Evolutionary conservation across 2,888 invertebrate genomes (phyloP), one percentile per base, ranked within the genome.

Genomic region (Ormyrus rosae): DNA sequence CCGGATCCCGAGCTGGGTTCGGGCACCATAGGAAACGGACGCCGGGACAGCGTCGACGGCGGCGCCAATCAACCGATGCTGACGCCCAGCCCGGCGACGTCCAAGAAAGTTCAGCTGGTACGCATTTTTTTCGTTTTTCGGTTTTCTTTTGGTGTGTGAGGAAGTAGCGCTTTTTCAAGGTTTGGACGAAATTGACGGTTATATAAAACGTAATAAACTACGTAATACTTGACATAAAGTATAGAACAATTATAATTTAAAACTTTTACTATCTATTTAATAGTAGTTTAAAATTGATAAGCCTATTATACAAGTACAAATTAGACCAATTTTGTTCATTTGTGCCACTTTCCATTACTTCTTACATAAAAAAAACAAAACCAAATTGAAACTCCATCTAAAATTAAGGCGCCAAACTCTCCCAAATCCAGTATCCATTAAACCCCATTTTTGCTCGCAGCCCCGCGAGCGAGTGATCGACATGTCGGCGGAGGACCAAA

Each of bases 401-500:
- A 34, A 34, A 34, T 34, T 34, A 34, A 34, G 4, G 3, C 34
- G 4, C 34, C 34, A 34, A 34, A 34, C 34, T 34, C 34, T 2
- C 34, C 4, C 34, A 34, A 34, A 34, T 34, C 34, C 34, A 34
- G 34, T 2, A 19, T 34, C 34, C 34, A 34, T 34, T 34, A 19
- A 19, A 19, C 19, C 19, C 19, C 19, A 1, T 19, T 1, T 34
- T 34, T 2, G 34, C 34, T 45, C 86, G 10, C 86, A 96, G 96
- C 97, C 97, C 0, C 93, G 95, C 9, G 97, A 97, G 89, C 93
- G 97, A 63, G 96, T 98, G 8, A 97, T 97, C 85, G 98, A 98
- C 91, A 97, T 98, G 97, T 97, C 97, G 0, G 94, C 96, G 0
- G 97, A 97, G 86, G 97, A 98, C 91, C 98, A 98, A 91, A 94